phyloP scores from a whole-genome alignment of 1,140 invertebrate genomes.

The Goniozus legneri region DNA sequence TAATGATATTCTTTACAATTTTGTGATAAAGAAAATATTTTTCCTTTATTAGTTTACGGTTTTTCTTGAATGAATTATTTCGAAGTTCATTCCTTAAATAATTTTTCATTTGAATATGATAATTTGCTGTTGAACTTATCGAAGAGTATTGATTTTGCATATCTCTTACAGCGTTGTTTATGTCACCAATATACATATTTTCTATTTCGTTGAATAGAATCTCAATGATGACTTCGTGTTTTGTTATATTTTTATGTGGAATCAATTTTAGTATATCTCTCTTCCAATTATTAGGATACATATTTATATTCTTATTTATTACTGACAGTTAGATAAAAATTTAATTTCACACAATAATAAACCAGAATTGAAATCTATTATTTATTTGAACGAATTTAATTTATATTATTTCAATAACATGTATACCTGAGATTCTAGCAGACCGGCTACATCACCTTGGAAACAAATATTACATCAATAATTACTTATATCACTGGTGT shows the following conservation, averaged over 20 bases:
- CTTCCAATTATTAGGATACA: constrained; percentile 31
- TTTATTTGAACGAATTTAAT: too few relatives aligned
- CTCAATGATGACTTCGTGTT: constrained; percentile 23
- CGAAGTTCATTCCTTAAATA: neutral
- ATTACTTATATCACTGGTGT: too few relatives aligned
- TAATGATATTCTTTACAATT: constrained; percentile 34
- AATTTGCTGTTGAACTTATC: neutral
- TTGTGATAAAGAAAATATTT: constrained; percentile 43
- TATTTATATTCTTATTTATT: too few relatives aligned
- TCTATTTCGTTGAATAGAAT: constrained; percentile 32
- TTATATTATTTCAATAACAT: too few relatives aligned
- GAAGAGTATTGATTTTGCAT: constrained; percentile 30
- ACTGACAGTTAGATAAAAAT: too few relatives aligned
- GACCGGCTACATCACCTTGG: too few relatives aligned
- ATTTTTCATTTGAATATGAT: neutral
- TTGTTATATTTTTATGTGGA: constrained; percentile 23
- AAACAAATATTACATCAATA: too few relatives aligned
- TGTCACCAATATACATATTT: constrained; percentile 23
- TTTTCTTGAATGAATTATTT: constrained; percentile 20
- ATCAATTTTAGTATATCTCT: constrained; percentile 35
- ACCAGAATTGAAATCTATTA: too few relatives aligned
- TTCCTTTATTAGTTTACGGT: constrained; percentile 20
- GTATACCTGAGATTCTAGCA: too few relatives aligned
- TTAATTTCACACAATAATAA: too few relatives aligned
- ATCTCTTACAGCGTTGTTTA: constrained; percentile 19